Evolutionary conservation across 2,888 invertebrate genomes (phyloP), one percentile per base, ranked within the genome.

Genomic region (Allygus modestus): DNA sequence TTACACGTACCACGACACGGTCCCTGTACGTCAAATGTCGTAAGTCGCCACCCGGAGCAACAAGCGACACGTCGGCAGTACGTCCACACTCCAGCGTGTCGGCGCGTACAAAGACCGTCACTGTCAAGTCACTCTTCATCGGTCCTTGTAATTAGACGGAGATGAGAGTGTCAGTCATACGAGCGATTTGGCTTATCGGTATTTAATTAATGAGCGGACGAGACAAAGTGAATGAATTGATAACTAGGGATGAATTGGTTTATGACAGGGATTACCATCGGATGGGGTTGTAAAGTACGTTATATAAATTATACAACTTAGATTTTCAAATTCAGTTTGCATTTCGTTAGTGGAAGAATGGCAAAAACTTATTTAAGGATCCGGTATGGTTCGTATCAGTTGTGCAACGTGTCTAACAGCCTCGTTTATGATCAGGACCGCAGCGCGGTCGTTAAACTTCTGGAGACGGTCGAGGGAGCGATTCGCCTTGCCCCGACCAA

Each of bases 41-140:
- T 9, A 37, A 4, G 46, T 46, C n/a, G 46, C 46, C 46, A 46
- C 46, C 46, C 41, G 11, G 41, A n/a, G n/a, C n/a, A n/a, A n/a
- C n/a, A n/a, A n/a, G n/a, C n/a, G n/a, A n/a, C 4, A 37, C 37
- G 37, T 37, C 37, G 37, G 37, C 37, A 37, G 5, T 9, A n/a
- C n/a, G n/a, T n/a, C n/a, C n/a, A n/a, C 11, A 37, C 37, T 37
- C 5, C 58, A 0, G 0, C 26, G 17, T 58, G 58, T 58, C 58
- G 58, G 58, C 58, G 7, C 7, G 23, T 9, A 54, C 54, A 54
- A 54, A 54, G 54, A 28, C 26, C 65, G 28, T 65, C 65, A 28
- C 26, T 31, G 65, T 28, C 65, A 31, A 65, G 65, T 65, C 65
- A 26, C 65, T 65, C 65, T 65, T 65, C 65, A 65, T 65, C 15